Evolutionary conservation across 35 echinoderm and acorn worm species (phyloP).

Genomic region (Ophioderma brevispina): DNA sequence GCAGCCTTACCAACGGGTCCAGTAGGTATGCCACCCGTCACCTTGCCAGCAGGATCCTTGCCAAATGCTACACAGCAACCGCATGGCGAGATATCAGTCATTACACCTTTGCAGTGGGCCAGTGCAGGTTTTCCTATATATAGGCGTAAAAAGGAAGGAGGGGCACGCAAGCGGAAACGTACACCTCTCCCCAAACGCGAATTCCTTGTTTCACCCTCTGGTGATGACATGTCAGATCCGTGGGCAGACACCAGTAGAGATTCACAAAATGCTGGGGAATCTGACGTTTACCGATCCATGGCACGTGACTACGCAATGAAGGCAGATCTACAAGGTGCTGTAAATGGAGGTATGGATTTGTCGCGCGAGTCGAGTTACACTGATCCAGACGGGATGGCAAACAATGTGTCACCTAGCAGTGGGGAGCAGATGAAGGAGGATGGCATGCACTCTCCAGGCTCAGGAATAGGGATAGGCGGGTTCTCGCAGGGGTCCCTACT

Average conservation of each 20-base stretch:
- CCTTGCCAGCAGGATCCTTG: slow-evolving; percentile 36
- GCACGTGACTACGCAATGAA: not conserved
- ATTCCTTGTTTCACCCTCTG: slow-evolving; percentile 65
- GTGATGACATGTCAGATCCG: slow-evolving; percentile 48
- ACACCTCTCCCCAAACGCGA: slow-evolving; percentile 75
- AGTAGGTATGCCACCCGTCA: slow-evolving; percentile 16
- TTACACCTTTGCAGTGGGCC: slow-evolving; percentile 60
- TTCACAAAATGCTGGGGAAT: not conserved
- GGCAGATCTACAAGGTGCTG: not conserved
- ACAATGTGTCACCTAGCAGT: not conserved
- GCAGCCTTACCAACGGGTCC: slow-evolving; percentile 18
- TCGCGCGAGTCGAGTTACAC: not conserved
- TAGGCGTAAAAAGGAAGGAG: slow-evolving; percentile 65
- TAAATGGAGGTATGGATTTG: not conserved
- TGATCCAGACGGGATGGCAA: not conserved
- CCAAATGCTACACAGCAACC: slow-evolving; percentile 26
- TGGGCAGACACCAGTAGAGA: slow-evolving; percentile 67
- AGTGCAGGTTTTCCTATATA: slow-evolving; percentile 68
- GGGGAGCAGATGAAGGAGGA: not conserved
- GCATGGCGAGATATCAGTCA: slow-evolving; percentile 59
- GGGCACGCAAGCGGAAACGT: slow-evolving; percentile 84
- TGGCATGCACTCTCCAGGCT: not conserved
- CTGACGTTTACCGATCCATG: not conserved
- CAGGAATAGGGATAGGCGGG: not conserved
- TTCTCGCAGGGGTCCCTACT: not conserved